Conservation (phyloP, 2,113 vertebrate genomes). For the Corvus moneduloides region DNA sequence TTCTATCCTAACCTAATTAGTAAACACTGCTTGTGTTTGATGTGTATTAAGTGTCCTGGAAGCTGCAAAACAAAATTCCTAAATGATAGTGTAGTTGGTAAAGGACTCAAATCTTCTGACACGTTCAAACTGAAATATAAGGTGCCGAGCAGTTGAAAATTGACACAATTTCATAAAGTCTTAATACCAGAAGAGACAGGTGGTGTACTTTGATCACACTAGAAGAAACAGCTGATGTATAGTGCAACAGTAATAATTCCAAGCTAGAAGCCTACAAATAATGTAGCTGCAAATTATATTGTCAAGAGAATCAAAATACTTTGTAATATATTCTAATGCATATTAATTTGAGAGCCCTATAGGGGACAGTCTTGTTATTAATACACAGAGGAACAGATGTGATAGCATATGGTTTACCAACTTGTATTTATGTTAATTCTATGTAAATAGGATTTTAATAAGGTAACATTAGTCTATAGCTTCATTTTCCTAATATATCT, state of each 20-base stretch:
- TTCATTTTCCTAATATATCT: constrained; percentile 68
- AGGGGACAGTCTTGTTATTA: constrained; percentile 79
- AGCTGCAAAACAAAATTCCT: neutral
- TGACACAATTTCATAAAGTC: neutral
- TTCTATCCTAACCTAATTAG: neutral
- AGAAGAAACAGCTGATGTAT: constrained; percentile 4
- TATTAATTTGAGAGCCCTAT: constrained; percentile 76
- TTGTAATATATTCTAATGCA: constrained; percentile 66
- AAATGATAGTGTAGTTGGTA: neutral
- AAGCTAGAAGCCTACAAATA: neutral
- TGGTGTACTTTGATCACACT: constrained; percentile 21
- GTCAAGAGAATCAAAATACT: constrained; percentile 61
- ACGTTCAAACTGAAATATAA: neutral
- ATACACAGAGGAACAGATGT: constrained; percentile 78
- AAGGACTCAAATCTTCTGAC: neutral
- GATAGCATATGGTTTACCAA: constrained; percentile 79
- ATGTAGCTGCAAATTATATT: constrained; percentile 57
- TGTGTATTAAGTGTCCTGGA: neutral
- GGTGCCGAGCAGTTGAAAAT: neutral
- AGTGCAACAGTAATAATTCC: neutral
- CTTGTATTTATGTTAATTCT: constrained; percentile 84
- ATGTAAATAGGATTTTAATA: constrained; percentile 84
- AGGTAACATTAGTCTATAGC: constrained; percentile 76
- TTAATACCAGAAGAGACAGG: neutral
- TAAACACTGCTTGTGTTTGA: neutral